phyloP scores from a whole-genome alignment of 2,797 vertebrate species.

The Vespertilio murinus region DNA sequence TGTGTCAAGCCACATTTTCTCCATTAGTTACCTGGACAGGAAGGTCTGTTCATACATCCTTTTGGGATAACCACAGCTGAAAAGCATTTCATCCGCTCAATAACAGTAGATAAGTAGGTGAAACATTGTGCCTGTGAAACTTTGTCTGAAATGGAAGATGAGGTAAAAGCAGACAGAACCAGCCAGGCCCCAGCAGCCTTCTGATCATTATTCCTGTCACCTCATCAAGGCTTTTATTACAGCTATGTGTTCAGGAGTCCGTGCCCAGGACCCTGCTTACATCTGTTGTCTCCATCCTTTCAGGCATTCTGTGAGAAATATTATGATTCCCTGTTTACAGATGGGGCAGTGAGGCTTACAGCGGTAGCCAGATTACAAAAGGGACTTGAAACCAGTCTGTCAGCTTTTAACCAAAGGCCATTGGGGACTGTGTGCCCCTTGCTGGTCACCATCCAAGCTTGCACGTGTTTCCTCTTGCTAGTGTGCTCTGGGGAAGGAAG shows the following conservation, averaged over 20 bases:
- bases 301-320: background rate
- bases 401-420: background rate
- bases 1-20: too few relatives aligned
- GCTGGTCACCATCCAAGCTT: background rate
- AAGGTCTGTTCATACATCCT: background rate
- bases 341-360: background rate
- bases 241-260: too few relatives aligned
- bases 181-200: background rate
- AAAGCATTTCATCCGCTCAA: background rate
- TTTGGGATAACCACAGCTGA: background rate
- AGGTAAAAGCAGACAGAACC: background rate
- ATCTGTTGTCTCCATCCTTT: background rate
- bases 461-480: constrained; percentile 78
- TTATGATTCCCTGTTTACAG: background rate
- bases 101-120: background rate
- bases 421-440: accelerated
- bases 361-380: background rate
- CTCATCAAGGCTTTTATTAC: background rate
- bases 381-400: too few relatives aligned
- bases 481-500: constrained; percentile 85
- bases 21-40: accelerated
- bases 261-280: too few relatives aligned
- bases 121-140: background rate
- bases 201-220: background rate
- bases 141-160: background rate